phyloP scores from a whole-genome alignment of 2,888 invertebrate genomes.

The Phengaris arion region DNA sequence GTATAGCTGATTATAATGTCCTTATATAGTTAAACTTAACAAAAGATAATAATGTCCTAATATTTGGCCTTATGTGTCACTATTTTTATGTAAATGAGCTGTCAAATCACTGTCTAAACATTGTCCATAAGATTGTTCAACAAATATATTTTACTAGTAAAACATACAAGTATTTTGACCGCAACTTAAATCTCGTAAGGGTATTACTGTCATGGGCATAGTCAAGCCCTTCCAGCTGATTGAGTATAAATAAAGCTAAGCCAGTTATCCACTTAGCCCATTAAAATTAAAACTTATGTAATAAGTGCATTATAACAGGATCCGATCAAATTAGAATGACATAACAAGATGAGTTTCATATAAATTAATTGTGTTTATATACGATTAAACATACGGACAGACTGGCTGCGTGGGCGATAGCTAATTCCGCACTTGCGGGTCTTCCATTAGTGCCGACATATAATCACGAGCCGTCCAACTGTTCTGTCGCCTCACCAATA shows the following conservation, averaged over 20 bases:
- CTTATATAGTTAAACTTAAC: neutral
- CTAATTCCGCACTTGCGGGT: slow-evolving; percentile 59
- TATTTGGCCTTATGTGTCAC: neutral
- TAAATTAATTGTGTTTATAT: slow-evolving; percentile 27
- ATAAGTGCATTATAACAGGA: neutral
- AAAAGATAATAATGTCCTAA: neutral
- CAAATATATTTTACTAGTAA: neutral
- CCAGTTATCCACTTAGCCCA: neutral
- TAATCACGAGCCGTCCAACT: slow-evolving; percentile 47
- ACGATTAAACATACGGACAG: neutral
- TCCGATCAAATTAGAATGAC: slow-evolving; percentile 1
- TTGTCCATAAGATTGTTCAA: neutral
- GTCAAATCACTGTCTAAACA: neutral
- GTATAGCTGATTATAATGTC: too few relatives aligned
- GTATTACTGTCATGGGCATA: neutral
- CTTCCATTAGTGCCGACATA: slow-evolving; percentile 74
- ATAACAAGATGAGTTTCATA: slow-evolving; percentile 10
- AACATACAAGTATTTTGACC: neutral
- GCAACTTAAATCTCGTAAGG: neutral
- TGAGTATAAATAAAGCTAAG: slow-evolving; percentile 3
- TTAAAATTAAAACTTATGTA: neutral
- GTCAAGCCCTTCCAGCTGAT: neutral
- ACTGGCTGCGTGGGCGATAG: slow-evolving; percentile 19
- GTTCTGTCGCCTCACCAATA: slow-evolving; percentile 40
- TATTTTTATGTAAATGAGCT: neutral